These are phyloP conservation scores for Callaeas wilsoni DNA, from an alignment of 2,113 vertebrate genomes.

Conservation along the genomic window DNA sequence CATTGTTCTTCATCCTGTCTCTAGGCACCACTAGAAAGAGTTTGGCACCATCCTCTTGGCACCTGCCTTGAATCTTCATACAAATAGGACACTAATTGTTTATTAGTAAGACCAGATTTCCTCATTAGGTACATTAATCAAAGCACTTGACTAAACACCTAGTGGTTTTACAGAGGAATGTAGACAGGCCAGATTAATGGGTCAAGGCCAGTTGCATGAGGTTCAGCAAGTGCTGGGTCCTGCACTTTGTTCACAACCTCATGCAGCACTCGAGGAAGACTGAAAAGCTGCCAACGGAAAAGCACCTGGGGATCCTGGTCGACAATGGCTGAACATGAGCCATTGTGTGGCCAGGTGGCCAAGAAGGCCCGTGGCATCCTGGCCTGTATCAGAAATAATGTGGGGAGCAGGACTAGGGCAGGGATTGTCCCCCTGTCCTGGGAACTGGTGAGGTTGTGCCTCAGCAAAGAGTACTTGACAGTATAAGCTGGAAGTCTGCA, in stretches of 20 bases:
- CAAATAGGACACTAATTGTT: neutral
- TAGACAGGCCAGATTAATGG: neutral
- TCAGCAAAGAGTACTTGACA: neutral
- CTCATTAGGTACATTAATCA: neutral
- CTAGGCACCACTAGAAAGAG: neutral
- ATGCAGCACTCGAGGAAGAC: accelerated
- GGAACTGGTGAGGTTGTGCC: accelerated
- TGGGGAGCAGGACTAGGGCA: neutral
- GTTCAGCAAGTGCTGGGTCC: neutral
- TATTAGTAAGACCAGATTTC: neutral
- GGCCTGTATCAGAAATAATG: accelerated
- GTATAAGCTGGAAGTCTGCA: neutral
- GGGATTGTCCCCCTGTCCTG: accelerated
- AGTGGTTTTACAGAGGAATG: neutral
- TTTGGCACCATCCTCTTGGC: neutral
- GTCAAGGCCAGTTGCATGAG: neutral
- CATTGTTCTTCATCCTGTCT: neutral
- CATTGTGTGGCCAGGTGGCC: accelerated
- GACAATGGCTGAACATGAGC: accelerated
- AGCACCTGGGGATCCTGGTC: accelerated
- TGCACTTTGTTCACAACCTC: neutral
- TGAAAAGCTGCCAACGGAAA: accelerated
- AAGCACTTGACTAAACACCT: neutral
- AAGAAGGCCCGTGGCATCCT: neutral
- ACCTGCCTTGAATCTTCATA: neutral